Evolutionary conservation across 2,888 invertebrate genomes (phyloP).

Genomic region (Zootermopsis nevadensis): DNA sequence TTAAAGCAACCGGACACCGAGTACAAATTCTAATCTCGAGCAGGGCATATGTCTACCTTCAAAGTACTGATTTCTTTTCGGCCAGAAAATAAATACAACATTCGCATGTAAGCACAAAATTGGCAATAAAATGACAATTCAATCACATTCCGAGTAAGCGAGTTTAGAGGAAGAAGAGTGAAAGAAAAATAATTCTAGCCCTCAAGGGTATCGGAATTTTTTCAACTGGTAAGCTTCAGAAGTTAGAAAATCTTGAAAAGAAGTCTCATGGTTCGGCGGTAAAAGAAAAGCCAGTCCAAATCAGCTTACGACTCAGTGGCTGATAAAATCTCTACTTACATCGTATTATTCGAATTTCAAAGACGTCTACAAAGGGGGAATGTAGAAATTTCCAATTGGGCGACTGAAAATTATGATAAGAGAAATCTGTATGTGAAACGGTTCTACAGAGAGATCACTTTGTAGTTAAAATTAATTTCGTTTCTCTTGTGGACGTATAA

Average conservation of each 20-base stretch:
- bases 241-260: neutral
- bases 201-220: neutral
- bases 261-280: neutral
- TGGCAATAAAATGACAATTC: neutral
- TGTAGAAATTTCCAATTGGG: neutral
- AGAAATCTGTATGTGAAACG: neutral
- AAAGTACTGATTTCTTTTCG: too few relatives aligned
- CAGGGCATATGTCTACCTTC: too few relatives aligned
- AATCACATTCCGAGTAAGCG: neutral
- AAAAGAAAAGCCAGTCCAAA: slow-evolving; percentile 11
- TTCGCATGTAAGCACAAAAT: neutral
- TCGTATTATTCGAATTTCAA: neutral
- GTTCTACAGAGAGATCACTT: neutral
- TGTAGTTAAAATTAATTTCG: too few relatives aligned
- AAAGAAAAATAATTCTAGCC: neutral
- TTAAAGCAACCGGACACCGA: too few relatives aligned
- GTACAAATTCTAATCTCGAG: too few relatives aligned
- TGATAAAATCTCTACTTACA: slow-evolving; percentile 15
- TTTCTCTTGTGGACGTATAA: too few relatives aligned
- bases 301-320: slow-evolving; percentile 29
- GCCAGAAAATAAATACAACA: too few relatives aligned
- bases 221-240: neutral
- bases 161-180: neutral
- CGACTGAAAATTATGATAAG: neutral
- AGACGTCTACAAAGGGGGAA: neutral